Base-by-base conservation (phyloP, 2,113 vertebrate species). In the Eolophus roseicapilla region DNA sequence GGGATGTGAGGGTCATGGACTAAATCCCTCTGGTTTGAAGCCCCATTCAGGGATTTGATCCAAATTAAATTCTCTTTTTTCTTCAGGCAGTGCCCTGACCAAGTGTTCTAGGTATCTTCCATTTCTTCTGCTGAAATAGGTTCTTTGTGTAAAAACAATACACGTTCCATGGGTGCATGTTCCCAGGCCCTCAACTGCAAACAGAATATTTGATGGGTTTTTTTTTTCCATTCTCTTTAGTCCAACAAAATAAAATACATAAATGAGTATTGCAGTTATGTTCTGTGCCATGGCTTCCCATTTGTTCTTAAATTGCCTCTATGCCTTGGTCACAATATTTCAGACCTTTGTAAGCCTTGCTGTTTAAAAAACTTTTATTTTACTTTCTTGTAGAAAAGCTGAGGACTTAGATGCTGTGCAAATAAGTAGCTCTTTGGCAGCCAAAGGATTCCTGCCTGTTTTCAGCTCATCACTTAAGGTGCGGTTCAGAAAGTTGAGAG, bases 391-490 rank as follows among this genome's bases (percentile, higher is more conserved):
- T 33, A 63, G 29, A 82, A 82, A 92, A 70, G 5, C 13, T 23
- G 41, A 50, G 43, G 37, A 65, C 37, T 75, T 68, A 31, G 21
- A 15, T 93, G 20, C 43, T 92, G 23, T 43, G 44, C 64, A 35
- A 78, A 59, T 92, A 86, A 92, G 31, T 60, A 47, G 28, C 53
- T 88, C 17, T 86, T 77, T 53, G 71, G 37, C 37, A 82, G 44
- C 68, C 67, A 44, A 33, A 85, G 47, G 9, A 7, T 41, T 77
- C 44, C 28, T 76, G 21, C 43, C 80, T 91, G 23, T 86, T 94
- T 87, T 82, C 64, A 91, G 43, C 67, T 85, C 47, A 17, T 71
- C 47, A 52, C 69, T 25, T 69, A 53, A 63, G 31, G 62, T 81
- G 55, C 1, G 0, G 14, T 74, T 88, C 65, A 84, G 65, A 79